These are phyloP conservation scores for Pica pica DNA, from an alignment of 2,113 vertebrate genomes.

Conservation along the genomic window DNA sequence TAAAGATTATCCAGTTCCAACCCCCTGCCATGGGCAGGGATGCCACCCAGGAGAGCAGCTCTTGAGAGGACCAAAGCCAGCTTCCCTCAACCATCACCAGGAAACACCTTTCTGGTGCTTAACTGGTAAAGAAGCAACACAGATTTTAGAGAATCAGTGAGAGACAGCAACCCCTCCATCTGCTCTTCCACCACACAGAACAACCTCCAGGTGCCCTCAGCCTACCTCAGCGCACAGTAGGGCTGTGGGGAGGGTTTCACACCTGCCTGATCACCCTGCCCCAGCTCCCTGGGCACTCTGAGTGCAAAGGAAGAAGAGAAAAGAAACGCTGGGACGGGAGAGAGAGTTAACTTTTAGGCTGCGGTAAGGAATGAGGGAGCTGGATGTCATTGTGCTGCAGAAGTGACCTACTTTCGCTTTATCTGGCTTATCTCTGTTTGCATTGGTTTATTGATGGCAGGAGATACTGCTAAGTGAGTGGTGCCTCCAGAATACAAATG, in stretches of 20 bases:
- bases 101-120: neutral
- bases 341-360: constrained; percentile 23
- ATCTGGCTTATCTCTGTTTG: constrained; percentile 61
- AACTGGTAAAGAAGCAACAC: neutral
- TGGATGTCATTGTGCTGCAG: constrained; percentile 45
- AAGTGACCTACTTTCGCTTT: constrained; percentile 52
- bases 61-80: neutral
- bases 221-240: too few relatives aligned
- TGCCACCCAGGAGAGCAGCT: neutral
- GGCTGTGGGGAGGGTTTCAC: neutral
- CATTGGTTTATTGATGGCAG: constrained; percentile 55
- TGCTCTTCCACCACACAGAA: neutral
- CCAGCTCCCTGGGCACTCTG: neutral
- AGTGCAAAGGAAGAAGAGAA: neutral
- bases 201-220: neutral
- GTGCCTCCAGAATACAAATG: constrained; percentile 57
- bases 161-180: neutral
- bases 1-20: neutral
- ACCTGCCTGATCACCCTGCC: neutral
- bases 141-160: neutral
- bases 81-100: neutral
- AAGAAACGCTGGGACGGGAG: accelerated
- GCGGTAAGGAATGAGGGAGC: neutral
- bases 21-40: neutral
- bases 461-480: constrained; percentile 54